phyloP scores from a whole-genome alignment of 2,113 vertebrate species.

The Tonatia bakeri region DNA sequence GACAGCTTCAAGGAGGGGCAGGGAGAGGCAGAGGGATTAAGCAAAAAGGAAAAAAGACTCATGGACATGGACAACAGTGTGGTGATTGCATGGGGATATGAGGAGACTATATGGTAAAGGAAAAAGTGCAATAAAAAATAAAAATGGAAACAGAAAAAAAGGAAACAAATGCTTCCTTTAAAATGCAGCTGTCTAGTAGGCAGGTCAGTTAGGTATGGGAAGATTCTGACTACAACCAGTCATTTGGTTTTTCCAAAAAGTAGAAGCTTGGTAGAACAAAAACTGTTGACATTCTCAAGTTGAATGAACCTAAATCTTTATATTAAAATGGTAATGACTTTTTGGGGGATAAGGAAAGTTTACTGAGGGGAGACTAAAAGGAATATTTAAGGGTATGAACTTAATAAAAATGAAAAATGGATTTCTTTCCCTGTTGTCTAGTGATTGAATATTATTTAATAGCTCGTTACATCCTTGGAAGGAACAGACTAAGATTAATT shows the following conservation, averaged over 20 bases:
- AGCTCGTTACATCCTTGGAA: not conserved
- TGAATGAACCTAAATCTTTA: not conserved
- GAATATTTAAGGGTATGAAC: not conserved
- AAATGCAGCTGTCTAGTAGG: not conserved
- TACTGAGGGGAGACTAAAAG: not conserved
- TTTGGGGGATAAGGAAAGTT: not conserved
- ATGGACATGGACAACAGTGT: no score
- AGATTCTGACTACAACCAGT: not conserved
- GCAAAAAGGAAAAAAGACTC: no score
- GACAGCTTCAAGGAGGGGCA: no score
- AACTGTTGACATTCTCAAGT: not conserved
- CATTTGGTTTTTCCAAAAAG: not conserved
- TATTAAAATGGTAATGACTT: not conserved
- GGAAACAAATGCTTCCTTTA: not conserved
- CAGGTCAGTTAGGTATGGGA: not conserved
- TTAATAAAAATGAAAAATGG: not conserved
- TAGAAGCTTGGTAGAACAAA: not conserved
- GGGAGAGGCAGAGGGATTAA: no score
- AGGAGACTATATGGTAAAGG: no score
- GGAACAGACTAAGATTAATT: not conserved
- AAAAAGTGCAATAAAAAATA: no score
- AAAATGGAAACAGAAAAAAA: not conserved
- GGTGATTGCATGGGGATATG: no score
- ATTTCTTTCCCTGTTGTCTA: not conserved
- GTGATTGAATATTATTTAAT: conserved; percentile 23